These are phyloP conservation scores for Pteria penguin DNA, from an alignment of 2,888 invertebrate genomes.

Conservation along the genomic window DNA sequence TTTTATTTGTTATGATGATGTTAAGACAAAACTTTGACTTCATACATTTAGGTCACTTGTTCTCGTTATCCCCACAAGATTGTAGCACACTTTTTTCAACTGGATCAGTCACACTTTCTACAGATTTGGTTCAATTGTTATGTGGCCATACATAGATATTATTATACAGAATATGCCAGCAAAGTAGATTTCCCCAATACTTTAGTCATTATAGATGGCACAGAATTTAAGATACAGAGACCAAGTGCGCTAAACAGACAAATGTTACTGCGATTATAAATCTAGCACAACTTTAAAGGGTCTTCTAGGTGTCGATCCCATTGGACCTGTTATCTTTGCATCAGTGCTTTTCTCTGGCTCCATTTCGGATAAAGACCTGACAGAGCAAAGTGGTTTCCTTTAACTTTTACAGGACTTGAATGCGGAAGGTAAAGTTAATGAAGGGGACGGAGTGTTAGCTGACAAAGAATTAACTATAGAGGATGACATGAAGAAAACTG, in stretches of 20 bases:
- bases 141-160: slow-evolving; percentile 20
- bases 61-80: slow-evolving; percentile 1
- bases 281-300: slow-evolving; percentile 49
- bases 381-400: no score
- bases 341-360: slow-evolving; percentile 12
- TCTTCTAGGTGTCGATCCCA: slow-evolving; percentile 44
- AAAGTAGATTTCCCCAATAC: no score
- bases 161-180: no score
- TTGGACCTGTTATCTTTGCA: slow-evolving; percentile 45
- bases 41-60: slow-evolving; percentile 1
- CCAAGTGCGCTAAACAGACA: slow-evolving; percentile 13
- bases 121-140: slow-evolving; percentile 6
- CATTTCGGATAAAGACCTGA: not conserved
- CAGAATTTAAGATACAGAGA: no score
- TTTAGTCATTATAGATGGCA: no score
- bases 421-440: no score
- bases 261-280: slow-evolving; percentile 55
- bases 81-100: not conserved
- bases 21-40: no score
- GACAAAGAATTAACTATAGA: no score
- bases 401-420: no score
- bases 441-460: no score
- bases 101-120: slow-evolving; percentile 7
- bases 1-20: not conserved
- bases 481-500: no score